phyloP scores from a whole-genome alignment of 2,888 invertebrate genomes.

The Trissolcus brochymenae region DNA sequence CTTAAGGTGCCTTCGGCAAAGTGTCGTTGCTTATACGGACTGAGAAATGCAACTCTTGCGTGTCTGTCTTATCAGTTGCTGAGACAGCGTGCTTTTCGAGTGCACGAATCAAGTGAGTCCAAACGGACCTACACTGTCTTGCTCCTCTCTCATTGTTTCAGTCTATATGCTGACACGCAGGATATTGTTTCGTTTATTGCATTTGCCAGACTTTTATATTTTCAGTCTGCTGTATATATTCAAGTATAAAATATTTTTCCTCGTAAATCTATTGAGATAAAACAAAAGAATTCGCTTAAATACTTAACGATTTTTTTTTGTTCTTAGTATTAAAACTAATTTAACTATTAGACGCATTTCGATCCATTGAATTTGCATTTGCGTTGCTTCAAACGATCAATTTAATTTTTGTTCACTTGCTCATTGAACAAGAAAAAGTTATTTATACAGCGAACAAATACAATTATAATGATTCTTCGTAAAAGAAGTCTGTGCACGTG shows the following conservation, averaged over 20 bases:
- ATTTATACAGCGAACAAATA: too few species aligned
- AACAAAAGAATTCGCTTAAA: conserved; percentile 5
- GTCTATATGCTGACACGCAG: neutral
- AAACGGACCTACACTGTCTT: conserved; percentile 64
- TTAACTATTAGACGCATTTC: too few species aligned
- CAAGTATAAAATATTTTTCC: too few species aligned
- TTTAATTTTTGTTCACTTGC: too few species aligned
- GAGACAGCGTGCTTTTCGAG: conserved; percentile 74
- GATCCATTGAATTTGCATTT: too few species aligned
- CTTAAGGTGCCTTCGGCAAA: conserved; percentile 60
- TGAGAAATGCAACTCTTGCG: conserved; percentile 73
- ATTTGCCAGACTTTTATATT: conserved; percentile 31
- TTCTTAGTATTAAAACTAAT: neutral
- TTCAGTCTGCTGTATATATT: conserved; percentile 21
- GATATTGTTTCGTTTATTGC: conserved; percentile 47
- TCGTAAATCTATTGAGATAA: conserved; percentile 30
- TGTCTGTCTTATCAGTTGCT: conserved; percentile 74
- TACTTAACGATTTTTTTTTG: conserved; percentile 11
- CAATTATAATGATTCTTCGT: too few species aligned
- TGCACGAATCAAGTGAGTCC: conserved; percentile 73
- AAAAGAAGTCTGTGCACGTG: too few species aligned
- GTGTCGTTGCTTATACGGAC: conserved; percentile 71
- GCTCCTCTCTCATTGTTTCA: conserved; percentile 39
- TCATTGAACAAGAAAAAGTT: too few species aligned
- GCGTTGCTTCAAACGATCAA: too few species aligned